A percentile compares a stretch with the other conserved stretches of the same genome.
Evolutionary conservation across 2,113 vertebrate species (phyloP).

Genomic region (Eolophus roseicapilla): DNA sequence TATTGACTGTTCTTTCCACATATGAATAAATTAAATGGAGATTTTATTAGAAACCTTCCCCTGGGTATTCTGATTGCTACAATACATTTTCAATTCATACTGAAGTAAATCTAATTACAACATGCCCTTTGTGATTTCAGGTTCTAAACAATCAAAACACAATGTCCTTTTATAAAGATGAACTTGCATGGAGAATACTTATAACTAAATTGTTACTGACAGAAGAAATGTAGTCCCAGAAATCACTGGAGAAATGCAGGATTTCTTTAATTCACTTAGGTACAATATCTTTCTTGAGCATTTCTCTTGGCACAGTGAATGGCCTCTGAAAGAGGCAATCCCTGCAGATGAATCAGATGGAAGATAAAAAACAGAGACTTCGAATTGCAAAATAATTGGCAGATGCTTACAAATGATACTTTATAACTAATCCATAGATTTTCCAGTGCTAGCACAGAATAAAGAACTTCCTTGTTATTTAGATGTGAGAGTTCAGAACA

Average conservation of each 20-base stretch:
- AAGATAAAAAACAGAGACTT: neutral
- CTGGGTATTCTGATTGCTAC: neutral
- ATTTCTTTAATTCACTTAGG: neutral
- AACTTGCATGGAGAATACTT: neutral
- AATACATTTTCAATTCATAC: slow-evolving; percentile 3
- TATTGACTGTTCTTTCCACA: neutral
- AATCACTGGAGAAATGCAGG: neutral
- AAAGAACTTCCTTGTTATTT: neutral
- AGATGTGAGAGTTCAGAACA: neutral
- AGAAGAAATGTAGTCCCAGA: neutral
- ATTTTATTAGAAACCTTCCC: slow-evolving; percentile 36
- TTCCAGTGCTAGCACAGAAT: neutral
- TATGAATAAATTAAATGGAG: slow-evolving; percentile 4
- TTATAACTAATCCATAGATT: neutral
- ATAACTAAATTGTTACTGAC: neutral
- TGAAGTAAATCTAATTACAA: neutral
- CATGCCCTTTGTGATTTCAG: neutral
- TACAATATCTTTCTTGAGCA: neutral
- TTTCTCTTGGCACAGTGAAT: neutral
- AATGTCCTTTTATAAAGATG: neutral
- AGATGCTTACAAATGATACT: neutral
- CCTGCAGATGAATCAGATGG: neutral
- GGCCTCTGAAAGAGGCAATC: neutral
- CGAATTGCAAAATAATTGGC: neutral
- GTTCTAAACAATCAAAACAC: slow-evolving; percentile 24